Evolutionary conservation across 64 coral and sea anemone genomes (phyloP).

Genomic region (Montipora sp.): DNA sequence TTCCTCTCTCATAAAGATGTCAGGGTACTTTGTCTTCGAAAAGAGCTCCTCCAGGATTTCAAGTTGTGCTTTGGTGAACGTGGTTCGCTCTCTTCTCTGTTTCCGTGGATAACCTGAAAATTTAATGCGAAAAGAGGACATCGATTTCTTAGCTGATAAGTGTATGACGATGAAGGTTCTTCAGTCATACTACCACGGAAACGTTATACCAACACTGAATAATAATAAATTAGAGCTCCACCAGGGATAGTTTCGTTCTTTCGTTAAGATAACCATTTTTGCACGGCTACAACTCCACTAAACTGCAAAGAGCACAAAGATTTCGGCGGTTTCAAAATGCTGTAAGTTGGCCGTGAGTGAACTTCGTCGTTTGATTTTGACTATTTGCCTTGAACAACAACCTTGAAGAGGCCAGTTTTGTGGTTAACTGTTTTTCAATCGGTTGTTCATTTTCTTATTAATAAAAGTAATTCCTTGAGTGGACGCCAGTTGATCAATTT

Average conservation of each 20-base stretch:
- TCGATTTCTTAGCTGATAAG: not conserved
- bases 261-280: too few species aligned
- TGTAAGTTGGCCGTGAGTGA: too few species aligned
- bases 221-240: too few species aligned
- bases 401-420: not conserved
- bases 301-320: too few species aligned
- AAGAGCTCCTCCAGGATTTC: conserved; percentile 97
- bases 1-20: conserved; percentile 99
- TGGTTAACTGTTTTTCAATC: not conserved
- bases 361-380: too few species aligned
- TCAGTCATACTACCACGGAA: too few species aligned
- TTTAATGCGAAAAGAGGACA: not conserved
- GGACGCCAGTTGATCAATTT: not conserved
- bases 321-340: too few species aligned
- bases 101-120: conserved; percentile 89
- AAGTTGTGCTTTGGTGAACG: conserved; percentile 94
- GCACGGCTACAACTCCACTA: too few species aligned
- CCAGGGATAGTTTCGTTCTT: too few species aligned
- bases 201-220: not conserved
- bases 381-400: not conserved
- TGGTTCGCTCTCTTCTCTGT: conserved; percentile 92
- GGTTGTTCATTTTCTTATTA: not conserved
- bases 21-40: conserved; percentile 95
- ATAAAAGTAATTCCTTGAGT: not conserved
- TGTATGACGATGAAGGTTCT: too few species aligned